A percentile compares a stretch with the other conserved stretches of the same genome.
phyloP scores from a whole-genome alignment of 1,140 invertebrate species.

The Drosophila pallidifrons region DNA sequence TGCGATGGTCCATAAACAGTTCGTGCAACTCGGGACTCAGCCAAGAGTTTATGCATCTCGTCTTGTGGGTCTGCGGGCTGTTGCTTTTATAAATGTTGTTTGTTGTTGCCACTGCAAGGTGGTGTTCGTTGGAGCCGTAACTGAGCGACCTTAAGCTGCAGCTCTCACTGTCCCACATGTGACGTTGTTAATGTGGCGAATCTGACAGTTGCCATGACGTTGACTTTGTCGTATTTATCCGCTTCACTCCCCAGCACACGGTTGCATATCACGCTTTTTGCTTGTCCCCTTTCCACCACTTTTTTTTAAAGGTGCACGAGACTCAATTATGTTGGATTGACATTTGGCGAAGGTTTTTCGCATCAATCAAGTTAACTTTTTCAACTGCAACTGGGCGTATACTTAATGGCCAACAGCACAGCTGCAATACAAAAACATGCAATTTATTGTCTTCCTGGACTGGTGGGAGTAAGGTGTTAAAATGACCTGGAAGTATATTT shows the following conservation, averaged over 20 bases:
- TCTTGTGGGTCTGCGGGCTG: constrained; percentile 20
- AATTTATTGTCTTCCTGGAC: constrained; percentile 61
- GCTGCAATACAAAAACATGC: constrained; percentile 64
- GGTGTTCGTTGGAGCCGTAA: constrained; percentile 40
- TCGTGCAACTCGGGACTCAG: constrained; percentile 46
- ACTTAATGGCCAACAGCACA: constrained; percentile 69
- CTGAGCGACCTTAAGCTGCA: constrained; percentile 71
- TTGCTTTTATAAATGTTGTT: constrained; percentile 40
- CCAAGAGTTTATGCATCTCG: constrained; percentile 29
- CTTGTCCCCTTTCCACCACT: neutral
- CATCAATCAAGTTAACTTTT: constrained; percentile 79
- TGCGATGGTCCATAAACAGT: constrained; percentile 22
- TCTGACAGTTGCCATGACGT: constrained; percentile 45
- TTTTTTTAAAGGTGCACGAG: constrained; percentile 29
- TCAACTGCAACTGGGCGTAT: constrained; percentile 65
- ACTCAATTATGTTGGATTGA: constrained; percentile 80
- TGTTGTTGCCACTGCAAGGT: constrained; percentile 47
- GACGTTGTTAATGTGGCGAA: constrained; percentile 65
- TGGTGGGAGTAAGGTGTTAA: neutral
- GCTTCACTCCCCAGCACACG: neutral
- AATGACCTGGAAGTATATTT: constrained; percentile 63
- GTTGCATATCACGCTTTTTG: constrained; percentile 41
- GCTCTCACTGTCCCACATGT: constrained; percentile 46
- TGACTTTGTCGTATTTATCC: constrained; percentile 43
- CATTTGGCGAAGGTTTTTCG: constrained; percentile 71